Evolutionary conservation across 2,113 vertebrate genomes (phyloP).

Genomic region (Rhizomys pruinosus): DNA sequence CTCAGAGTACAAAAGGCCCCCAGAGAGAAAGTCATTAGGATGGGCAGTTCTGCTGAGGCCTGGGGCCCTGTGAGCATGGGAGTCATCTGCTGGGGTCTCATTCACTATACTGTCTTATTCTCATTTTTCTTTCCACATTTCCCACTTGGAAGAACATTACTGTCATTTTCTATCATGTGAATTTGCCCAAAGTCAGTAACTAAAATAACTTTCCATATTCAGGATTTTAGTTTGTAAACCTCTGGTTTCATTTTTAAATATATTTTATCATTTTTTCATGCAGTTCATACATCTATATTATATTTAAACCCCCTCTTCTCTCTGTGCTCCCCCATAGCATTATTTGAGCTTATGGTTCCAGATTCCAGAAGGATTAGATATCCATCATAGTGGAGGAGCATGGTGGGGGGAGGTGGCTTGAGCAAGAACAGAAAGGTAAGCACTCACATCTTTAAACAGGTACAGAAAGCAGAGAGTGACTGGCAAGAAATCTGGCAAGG

Average conservation of each 20-base stretch:
- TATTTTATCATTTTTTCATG: no score
- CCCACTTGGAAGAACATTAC: not conserved
- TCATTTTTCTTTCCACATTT: not conserved
- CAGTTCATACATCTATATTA: no score
- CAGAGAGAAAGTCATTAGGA: not conserved
- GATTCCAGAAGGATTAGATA: no score
- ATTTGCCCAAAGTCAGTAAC: not conserved
- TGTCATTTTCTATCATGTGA: not conserved
- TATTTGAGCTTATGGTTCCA: no score
- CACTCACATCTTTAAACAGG: no score
- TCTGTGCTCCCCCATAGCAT: no score
- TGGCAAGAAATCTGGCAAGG: no score
- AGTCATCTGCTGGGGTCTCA: not conserved
- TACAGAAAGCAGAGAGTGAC: no score
- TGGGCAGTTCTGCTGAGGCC: not conserved
- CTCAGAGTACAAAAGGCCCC: not conserved
- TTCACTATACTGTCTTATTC: not conserved
- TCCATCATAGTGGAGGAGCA: no score
- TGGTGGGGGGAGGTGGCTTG: no score
- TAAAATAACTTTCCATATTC: not conserved
- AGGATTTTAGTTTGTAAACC: conserved; percentile 20
- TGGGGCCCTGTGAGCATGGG: not conserved
- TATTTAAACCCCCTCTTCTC: no score
- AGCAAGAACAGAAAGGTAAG: no score
- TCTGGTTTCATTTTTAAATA: not conserved